phyloP scores from a whole-genome alignment of 2,797 vertebrate genomes.

The Muscicapa striata region DNA sequence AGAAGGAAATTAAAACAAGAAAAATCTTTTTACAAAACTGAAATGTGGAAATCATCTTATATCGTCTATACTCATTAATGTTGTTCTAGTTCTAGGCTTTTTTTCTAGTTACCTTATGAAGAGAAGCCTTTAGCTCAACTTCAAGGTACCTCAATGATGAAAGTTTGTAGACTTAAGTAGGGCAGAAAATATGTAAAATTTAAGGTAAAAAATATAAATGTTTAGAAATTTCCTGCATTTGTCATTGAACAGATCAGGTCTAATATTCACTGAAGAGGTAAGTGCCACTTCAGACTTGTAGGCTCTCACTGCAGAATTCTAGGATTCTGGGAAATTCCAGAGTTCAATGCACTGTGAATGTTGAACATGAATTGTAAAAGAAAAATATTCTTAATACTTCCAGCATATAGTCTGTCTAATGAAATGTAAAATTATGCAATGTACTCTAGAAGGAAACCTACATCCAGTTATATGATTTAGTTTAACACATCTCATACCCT shows the following conservation, averaged over 20 bases:
- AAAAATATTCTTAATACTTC: neutral
- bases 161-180: neutral
- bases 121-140: neutral
- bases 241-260: neutral
- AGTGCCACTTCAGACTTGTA: neutral
- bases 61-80: neutral
- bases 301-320: neutral
- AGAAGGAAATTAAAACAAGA: too few species aligned
- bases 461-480: neutral
- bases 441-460: neutral
- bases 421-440: neutral
- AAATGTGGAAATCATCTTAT: neutral
- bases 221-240: neutral
- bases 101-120: neutral
- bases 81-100: neutral
- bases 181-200: neutral
- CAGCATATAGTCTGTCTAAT: neutral
- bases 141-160: neutral
- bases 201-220: neutral
- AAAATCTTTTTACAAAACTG: neutral
- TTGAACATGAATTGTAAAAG: neutral
- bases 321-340: neutral
- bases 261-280: neutral
- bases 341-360: neutral
- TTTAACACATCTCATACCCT: neutral